A percentile compares a stretch with the other conserved stretches of the same genome.
Evolutionary conservation across 2,888 invertebrate genomes (phyloP).

Genomic region (Mythimna albipuncta): DNA sequence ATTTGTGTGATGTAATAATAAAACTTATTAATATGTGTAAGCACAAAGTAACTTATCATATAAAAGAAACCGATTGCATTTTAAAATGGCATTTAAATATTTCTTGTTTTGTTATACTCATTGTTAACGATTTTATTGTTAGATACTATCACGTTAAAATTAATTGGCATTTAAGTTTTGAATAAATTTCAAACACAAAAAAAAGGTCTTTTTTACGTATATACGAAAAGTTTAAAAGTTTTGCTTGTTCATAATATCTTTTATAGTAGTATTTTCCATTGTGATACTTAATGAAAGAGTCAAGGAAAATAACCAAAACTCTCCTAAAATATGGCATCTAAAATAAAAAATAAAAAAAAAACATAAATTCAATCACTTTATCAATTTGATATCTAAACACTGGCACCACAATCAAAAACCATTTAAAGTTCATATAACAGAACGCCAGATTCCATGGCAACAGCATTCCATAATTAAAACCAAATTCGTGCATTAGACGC

Average conservation of each 20-base stretch:
- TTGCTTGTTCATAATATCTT: too few species aligned
- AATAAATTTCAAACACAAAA: background rate
- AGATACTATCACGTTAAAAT: background rate
- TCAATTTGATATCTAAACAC: background rate
- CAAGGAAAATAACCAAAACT: background rate
- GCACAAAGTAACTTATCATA: conserved; percentile 24
- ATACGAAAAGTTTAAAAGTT: too few species aligned
- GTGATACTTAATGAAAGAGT: background rate
- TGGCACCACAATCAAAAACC: background rate
- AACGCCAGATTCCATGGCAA: conserved; percentile 59
- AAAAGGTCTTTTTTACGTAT: background rate
- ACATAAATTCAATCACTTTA: background rate
- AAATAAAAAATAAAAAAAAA: too few species aligned
- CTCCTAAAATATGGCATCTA: background rate
- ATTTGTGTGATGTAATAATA: background rate
- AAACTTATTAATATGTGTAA: conserved; percentile 27
- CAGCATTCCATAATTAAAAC: conserved; percentile 81
- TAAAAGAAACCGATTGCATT: conserved; percentile 11
- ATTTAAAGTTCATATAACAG: conserved; percentile 40
- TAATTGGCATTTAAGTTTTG: background rate
- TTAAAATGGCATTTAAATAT: conserved; percentile 5
- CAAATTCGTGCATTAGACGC: conserved; percentile 86
- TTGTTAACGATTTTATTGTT: conserved; percentile 21
- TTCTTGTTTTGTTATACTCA: background rate
- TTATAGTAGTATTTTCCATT: background rate